A percentile compares a stretch with the other conserved stretches of the same genome.
These are phyloP conservation scores for Cylloceria caligata DNA, from an alignment of 2,888 invertebrate species.

Conservation along the genomic window DNA sequence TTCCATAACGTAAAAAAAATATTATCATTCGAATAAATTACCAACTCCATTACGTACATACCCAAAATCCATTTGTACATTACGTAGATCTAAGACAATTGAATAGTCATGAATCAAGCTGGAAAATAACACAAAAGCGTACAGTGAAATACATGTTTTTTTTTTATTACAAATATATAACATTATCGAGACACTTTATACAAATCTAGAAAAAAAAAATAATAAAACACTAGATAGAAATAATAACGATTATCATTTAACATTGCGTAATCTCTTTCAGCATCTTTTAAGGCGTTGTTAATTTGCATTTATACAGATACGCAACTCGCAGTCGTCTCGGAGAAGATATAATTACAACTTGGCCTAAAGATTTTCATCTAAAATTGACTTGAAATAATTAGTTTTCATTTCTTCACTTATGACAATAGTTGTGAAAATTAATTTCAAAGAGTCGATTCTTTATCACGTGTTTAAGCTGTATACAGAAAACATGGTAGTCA, in stretches of 20 bases:
- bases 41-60: too few relatives aligned
- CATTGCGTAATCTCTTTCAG: slow-evolving; percentile 65
- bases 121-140: background rate
- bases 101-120: background rate
- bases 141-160: slow-evolving; percentile 63
- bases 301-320: slow-evolving; percentile 48
- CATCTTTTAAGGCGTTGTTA: slow-evolving; percentile 63
- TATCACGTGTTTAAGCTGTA: slow-evolving; percentile 28
- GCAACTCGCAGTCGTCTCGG: slow-evolving; percentile 16
- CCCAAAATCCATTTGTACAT: too few relatives aligned
- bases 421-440: slow-evolving; percentile 9
- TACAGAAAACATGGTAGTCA: slow-evolving; percentile 26
- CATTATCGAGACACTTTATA: slow-evolving; percentile 76
- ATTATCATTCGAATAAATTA: too few relatives aligned
- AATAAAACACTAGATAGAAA: slow-evolving; percentile 72
- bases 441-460: slow-evolving; percentile 8
- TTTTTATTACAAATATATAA: slow-evolving; percentile 81
- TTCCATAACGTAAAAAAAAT: too few relatives aligned
- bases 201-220: slow-evolving; percentile 79
- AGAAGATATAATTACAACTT: slow-evolving; percentile 47
- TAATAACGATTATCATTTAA: slow-evolving; percentile 67
- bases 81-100: too few relatives aligned
- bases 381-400: slow-evolving; percentile 50
- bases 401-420: background rate
- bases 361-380: slow-evolving; percentile 35